phyloP scores from a whole-genome alignment of 2,797 vertebrate species.

The Chiroxiphia lanceolata region DNA sequence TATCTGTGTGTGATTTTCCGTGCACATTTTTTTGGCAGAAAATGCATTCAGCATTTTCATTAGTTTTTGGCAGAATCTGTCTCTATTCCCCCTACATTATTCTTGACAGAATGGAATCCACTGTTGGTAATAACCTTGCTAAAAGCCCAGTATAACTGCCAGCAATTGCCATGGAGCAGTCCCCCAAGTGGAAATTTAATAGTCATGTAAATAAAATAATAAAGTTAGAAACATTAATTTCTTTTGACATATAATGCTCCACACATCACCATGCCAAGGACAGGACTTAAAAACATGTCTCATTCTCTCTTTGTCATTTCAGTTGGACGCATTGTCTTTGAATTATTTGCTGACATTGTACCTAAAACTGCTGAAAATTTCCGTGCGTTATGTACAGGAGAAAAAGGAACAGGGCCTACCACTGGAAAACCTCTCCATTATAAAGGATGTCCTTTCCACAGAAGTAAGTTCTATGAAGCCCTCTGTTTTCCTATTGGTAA shows the following conservation, averaged over 20 bases:
- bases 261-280: not conserved
- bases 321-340: constrained; percentile 90
- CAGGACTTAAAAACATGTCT: not conserved
- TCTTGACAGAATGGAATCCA: not conserved
- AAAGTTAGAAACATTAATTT: not conserved
- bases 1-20: not conserved
- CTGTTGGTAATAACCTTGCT: not conserved
- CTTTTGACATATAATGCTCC: not conserved
- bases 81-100: not conserved
- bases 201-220: not conserved
- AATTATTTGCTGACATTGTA: constrained; percentile 91
- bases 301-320: constrained; percentile 14
- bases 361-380: constrained; percentile 98
- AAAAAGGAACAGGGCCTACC: constrained; percentile 87
- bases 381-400: constrained; percentile 92
- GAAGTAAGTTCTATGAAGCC: constrained; percentile 80
- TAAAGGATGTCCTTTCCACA: constrained; percentile 96
- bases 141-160: not conserved
- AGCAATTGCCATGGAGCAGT: not conserved
- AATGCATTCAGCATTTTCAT: not conserved
- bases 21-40: not conserved
- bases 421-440: constrained; percentile 95
- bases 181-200: not conserved
- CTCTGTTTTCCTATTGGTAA: not conserved
- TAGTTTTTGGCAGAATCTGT: not conserved